Evolutionary conservation across 2,888 invertebrate genomes (phyloP), one percentile per base, ranked within the genome.

Genomic region (Phasia obesa): DNA sequence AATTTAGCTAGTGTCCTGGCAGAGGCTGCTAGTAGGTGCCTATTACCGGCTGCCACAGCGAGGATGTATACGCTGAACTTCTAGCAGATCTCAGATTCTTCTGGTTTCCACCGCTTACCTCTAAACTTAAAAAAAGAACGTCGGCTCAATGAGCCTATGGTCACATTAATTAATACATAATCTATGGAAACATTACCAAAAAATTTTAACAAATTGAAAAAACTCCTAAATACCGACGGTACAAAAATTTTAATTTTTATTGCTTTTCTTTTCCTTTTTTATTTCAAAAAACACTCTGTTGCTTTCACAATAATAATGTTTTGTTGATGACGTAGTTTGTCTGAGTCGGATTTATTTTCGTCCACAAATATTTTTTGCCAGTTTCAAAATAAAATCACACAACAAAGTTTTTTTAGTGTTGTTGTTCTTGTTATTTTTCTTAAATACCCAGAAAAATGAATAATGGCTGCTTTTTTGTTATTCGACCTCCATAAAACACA

Each of bases 391-490:
- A 49, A 64, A 81, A 70, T 74, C 73, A 53, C 21, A 79, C 67
- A 73, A 49, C 35, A 53, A 62, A 62, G 53, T 25, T 60, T 17
- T 47, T 44, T 71, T 70, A 59, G 19, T 64, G 42, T 31, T 67
- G 47, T 69, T 35, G 11, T 76, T 69, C 49, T 69, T 76, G 64
- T 73, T 73, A 64, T 75, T 60, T 65, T 42, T 53, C 57, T 78
- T 77, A 79, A 74, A 79, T 84, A 78, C 69, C 74, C 71, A 84
- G 85, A 87, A 88, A 88, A 89, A 90, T 91, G 89, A 90, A 88
- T 90, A 91, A 91, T 91, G 91, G 90, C 91, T 88, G 90, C 88
- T 83, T 79, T 83, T 74, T 79, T 71, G 62, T 71, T 87, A 86
- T 84, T 71, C 87, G 87, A 87, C 88, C 88, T 87, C 88, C 88